Evolutionary conservation across 2,797 vertebrate genomes (phyloP), one percentile per base, ranked within the genome.

Genomic region (Periparus ater): DNA sequence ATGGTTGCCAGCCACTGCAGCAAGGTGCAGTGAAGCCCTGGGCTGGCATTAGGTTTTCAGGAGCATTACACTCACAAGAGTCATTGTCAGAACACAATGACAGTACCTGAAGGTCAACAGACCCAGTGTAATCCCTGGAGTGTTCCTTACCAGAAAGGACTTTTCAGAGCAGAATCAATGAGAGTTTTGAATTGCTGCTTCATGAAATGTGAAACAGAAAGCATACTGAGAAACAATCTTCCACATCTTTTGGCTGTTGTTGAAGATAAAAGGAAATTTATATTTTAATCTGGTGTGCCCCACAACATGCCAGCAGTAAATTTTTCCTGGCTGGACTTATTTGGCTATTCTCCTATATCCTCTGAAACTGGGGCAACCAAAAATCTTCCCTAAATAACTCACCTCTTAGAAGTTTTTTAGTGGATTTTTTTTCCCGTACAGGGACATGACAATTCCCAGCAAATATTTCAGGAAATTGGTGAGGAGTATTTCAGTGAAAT

Each of bases 351-450:
- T 62, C 7, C 23, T 11, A 22, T 30, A 53, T 26, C 13, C 14
- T 62, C 61, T 85, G 25, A 92, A 73, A 6, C 10, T 36, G 20
- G 6, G 32, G 40, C 21, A 72, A 62, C 1, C 0, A 7, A 62
- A 84, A 73, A 2, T 34, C 70, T 67, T 67, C 12, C 0, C 0
- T 13, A 58, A 45, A 36, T 17, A 77, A 40, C 66, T 38, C 0
- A 2, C 13, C 9, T 51, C 22, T 58, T 34, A 55, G 16, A 54
- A 79, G 13, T 8, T 79, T 76, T 5, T 45, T 51, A 48, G 55
- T 8, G 8, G 48, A 48, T 29, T 36, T 36, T 23, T 3, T 32
- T 7, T 1, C 7, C 18, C 6, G 18, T 23, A 10, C 7, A n/a
- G 21, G 25, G 34, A 29, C 1, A 4, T 40, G 6, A 32, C 10